Evolutionary conservation across 2,797 vertebrate species (phyloP), one percentile per base, ranked within the genome.

Genomic region (Gobionotothen gibberifrons): DNA sequence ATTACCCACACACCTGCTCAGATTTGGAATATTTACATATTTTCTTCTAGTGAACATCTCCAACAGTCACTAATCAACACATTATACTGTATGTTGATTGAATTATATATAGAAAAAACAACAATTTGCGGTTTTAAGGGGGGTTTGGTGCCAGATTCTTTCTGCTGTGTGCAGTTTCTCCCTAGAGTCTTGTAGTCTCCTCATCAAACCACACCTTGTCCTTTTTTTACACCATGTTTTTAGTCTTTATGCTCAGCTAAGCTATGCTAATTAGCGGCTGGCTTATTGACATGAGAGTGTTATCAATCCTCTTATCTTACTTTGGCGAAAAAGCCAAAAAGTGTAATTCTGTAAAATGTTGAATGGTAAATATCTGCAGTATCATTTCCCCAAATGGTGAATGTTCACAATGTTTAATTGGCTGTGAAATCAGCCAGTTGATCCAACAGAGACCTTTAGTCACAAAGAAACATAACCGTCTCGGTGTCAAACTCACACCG

Each of bases 381-480:
- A 8, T 58, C n/a, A 6, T 26, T 67, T 51, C 40, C 21, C 12
- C 39, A 47, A 46, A 62, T 26, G 52, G 15, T 5, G 0, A 19
- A 21, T 32, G 56, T 76, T 21, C 32, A 69, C 53, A 3, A 43
- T 29, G 12, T 61, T 44, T 21, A 65, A 66, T 46, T 40, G 15
- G 16, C 32, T 22, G 21, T 49, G 32, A 65, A 66, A 68, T 72
- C 54, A 47, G 46, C 16, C 49, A 17, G 16, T 16, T 46, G 22
- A 47, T n/a, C 26, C 42, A 74, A 69, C 40, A 46, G 5, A 52
- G n/a, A 66, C 53, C 29, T 69, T 85, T 61, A 52, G 71, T 72
- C 12, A 26, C 61, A 67, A 77, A 22, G 32, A 19, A 78, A 69
- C 61, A 19, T 7, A 57, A 65, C 19, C 22, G 7, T 63, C 62